These are phyloP conservation scores for Yponomeuta malinellus DNA, from an alignment of 2,888 invertebrate species.

Conservation along the genomic window DNA sequence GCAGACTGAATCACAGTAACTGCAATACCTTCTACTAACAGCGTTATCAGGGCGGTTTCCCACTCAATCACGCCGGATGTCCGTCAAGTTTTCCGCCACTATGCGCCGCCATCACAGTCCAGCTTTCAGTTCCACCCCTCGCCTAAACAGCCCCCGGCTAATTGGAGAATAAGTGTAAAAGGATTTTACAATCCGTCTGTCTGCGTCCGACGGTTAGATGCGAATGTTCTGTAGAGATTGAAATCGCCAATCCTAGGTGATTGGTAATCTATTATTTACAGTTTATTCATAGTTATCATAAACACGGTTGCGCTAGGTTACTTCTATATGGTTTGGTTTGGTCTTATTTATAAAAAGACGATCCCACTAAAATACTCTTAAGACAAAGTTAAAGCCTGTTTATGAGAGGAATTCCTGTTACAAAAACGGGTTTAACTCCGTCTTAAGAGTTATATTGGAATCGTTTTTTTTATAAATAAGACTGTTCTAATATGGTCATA, in stretches of 20 bases:
- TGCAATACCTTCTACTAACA: not conserved
- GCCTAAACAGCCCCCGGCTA: conserved; percentile 5
- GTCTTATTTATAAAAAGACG: no score
- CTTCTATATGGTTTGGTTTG: no score
- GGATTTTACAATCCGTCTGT: not conserved
- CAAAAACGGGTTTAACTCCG: no score
- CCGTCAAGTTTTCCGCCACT: conserved; percentile 49
- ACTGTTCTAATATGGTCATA: no score
- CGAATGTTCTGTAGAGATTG: not conserved
- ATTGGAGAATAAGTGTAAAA: conserved; percentile 5
- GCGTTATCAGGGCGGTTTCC: conserved; percentile 22
- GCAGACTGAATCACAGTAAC: not conserved
- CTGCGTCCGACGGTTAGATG: not conserved
- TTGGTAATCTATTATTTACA: no score
- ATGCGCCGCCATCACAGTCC: not conserved
- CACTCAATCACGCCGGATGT: conserved; percentile 64
- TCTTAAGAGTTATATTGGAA: no score
- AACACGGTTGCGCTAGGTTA: no score
- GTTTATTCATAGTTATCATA: no score
- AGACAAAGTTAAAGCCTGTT: no score
- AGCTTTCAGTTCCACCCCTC: not conserved
- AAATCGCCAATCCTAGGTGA: not conserved
- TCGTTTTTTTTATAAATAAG: no score
- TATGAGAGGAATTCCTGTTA: no score
- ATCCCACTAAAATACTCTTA: no score